Evolutionary conservation across 2,113 vertebrate genomes (phyloP).

Genomic region (Recurvirostra avosetta): DNA sequence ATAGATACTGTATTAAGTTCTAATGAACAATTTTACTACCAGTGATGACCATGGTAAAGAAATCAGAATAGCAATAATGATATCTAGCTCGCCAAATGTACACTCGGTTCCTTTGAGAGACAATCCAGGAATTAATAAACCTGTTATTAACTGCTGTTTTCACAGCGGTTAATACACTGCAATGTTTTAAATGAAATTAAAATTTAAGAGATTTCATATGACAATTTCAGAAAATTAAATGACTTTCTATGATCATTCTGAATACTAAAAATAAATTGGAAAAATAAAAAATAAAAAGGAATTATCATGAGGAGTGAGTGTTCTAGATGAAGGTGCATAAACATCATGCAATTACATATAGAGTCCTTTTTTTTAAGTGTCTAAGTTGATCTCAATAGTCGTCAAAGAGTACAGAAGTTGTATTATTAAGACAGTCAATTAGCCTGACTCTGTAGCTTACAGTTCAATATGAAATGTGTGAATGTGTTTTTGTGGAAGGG

Average conservation of each 20-base stretch:
- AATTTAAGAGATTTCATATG: background rate
- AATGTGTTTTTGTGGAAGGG: background rate
- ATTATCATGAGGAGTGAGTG: no score
- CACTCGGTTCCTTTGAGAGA: background rate
- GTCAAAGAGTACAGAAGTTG: no score
- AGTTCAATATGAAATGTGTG: background rate
- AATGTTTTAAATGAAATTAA: background rate
- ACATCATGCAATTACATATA: no score
- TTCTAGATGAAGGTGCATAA: no score
- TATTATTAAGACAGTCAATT: no score
- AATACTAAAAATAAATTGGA: background rate
- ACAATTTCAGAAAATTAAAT: background rate
- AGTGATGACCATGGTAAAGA: background rate
- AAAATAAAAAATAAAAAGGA: no score
- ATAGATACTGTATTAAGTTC: background rate
- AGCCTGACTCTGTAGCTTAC: background rate
- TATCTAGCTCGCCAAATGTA: background rate
- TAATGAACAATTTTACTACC: background rate
- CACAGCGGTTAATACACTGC: background rate
- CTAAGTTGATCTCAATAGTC: no score
- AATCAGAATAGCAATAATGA: background rate
- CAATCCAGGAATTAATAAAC: background rate
- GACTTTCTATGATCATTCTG: background rate
- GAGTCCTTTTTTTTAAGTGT: no score
- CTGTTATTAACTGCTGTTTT: background rate